Base-by-base conservation (phyloP, 2,888 invertebrate species). In the Cynaeus angustus region DNA sequence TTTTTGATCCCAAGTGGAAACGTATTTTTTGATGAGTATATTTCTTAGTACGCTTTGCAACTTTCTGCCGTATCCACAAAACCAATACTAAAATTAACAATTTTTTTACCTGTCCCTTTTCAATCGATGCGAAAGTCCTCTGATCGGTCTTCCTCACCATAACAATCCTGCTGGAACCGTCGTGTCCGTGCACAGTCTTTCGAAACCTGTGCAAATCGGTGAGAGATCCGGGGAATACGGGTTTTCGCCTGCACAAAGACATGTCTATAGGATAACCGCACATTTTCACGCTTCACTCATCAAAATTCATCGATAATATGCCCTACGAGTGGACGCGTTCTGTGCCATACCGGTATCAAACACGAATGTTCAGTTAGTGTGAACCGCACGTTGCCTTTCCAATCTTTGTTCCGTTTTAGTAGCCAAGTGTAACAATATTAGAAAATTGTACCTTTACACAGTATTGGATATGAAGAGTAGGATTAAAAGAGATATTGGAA, bases 141-240 rank as follows among this genome's bases (percentile, higher is more conserved):
- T 90, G 90, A 81, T 91, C 91, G 74, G 90, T 90, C 85, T 90
- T 90, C 74, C 91, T 86, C 58, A 90, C 90, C 90, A 91, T 90
- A 74, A 91, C 89, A 76, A 91, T 90, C 81, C 90, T 84, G 77
- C 89, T 89, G 75, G 88, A 84, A 30, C 86, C 86, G 78, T 87
- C 86, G 76, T 87, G 86, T 30, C 85, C 85, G 71, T 85, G 85
- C 5, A 82, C 81, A 5, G 83, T 84, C 74, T 83, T 84, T 70
- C 83, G 77, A 74, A 83, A 84, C 16, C 84, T 73, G 71, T 85
- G 83, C 48, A 85, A 77, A 69, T 85, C 84, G 45, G 83, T 83
- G 14, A 85, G 74, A 30, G 83, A 83, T 3, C 81, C 83, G 10
- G 85, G 84, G 74, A 80, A 85, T 43, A 78, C 79, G 10, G 83